These are phyloP conservation scores for Camelus bactrianus DNA, from an alignment of 2,113 vertebrate species.

Conservation along the genomic window DNA sequence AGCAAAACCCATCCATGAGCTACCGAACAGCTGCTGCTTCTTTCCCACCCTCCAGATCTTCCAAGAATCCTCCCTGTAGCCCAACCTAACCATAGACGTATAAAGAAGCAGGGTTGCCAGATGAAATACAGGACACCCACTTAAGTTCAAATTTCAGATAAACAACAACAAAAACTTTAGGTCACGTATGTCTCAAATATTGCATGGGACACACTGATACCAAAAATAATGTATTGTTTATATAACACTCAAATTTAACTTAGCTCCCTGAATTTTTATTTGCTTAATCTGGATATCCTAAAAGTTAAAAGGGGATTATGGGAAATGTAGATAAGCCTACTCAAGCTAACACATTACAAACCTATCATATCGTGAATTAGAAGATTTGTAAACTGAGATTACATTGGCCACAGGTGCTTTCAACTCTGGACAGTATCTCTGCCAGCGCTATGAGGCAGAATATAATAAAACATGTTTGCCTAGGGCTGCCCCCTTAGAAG, in stretches of 20 bases:
- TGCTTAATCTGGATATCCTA: background rate
- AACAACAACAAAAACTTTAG: background rate
- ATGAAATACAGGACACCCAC: background rate
- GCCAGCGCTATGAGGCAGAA: background rate
- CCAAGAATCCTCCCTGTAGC: background rate
- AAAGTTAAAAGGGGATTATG: background rate
- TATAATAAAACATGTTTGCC: background rate
- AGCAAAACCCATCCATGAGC: background rate
- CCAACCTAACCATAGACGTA: background rate
- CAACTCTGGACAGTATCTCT: background rate
- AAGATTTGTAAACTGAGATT: background rate
- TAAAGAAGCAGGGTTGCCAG: background rate
- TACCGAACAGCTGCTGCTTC: background rate
- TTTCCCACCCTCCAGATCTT: background rate
- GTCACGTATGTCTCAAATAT: background rate
- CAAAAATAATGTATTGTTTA: background rate
- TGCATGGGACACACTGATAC: background rate
- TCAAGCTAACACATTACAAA: background rate
- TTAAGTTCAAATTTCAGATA: background rate
- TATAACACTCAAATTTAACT: background rate
- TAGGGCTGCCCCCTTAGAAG: background rate
- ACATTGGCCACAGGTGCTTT: background rate
- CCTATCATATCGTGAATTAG: background rate
- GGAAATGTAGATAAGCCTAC: background rate
- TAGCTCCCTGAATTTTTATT: background rate